Evolutionary conservation across 2,797 vertebrate genomes (phyloP).

Genomic region (Micrastur ruficollis): DNA sequence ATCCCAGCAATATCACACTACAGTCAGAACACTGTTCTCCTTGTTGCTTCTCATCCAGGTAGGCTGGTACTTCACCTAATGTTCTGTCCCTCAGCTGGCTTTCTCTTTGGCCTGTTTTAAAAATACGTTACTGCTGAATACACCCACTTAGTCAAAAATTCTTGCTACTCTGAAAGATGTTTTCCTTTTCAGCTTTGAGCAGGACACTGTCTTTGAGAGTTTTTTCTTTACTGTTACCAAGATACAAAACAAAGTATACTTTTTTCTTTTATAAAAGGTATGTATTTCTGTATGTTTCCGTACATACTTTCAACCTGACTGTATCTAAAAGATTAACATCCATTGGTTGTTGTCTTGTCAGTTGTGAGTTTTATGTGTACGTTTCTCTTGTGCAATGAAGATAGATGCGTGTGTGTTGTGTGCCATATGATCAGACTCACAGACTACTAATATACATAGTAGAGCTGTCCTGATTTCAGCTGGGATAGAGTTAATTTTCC

Average conservation of each 20-base stretch:
- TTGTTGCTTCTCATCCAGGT: conserved; percentile 96
- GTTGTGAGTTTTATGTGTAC: background rate
- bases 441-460: background rate
- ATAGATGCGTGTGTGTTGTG: background rate
- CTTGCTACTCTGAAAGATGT: conserved; percentile 39
- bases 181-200: conserved; percentile 58
- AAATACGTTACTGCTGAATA: background rate
- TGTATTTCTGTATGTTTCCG: conserved; percentile 4
- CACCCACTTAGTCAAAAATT: background rate
- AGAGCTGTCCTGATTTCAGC: no score
- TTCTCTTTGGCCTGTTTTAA: background rate
- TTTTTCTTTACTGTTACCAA: conserved; percentile 58
- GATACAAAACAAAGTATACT: conserved; percentile 40
- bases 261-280: conserved; percentile 46
- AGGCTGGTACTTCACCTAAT: background rate
- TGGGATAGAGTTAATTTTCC: no score
- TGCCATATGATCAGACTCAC: background rate
- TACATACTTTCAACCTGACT: background rate
- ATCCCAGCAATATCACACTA: conserved; percentile 83
- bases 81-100: background rate
- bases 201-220: conserved; percentile 34
- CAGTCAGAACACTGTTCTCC: conserved; percentile 82
- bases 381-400: background rate
- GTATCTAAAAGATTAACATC: background rate
- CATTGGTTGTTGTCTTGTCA: background rate